Evolutionary conservation across 2,888 invertebrate genomes (phyloP), one percentile per base, ranked within the genome.

Genomic region (Ephialtes manifestator): DNA sequence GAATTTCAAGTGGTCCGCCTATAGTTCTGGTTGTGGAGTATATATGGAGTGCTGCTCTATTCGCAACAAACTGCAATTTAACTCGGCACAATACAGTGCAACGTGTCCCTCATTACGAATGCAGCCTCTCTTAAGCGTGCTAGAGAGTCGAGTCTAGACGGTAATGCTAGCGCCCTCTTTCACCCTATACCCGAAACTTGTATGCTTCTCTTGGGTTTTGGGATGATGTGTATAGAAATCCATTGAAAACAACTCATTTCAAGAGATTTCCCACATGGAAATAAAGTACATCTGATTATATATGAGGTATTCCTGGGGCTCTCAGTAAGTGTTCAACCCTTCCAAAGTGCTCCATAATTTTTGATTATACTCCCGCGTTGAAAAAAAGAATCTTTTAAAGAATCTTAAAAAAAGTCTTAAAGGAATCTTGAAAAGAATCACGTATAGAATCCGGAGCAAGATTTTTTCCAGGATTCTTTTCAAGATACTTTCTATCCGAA

Each of bases 21-120:
- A 75, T 68, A 72, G 51, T 71, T 77, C 71, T 35, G 68, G 76
- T 28, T 63, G 65, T 75, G 31, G 35, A 31, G 74, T 67, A 67
- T 24, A 24, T 24, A 60, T 28, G 58, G 58, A 58, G 58, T 20
- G 35, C 70, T n/a, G 55, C 55, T 79, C 39, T 70, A 46, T 71
- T 72, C 58, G 39, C 65, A 43, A 83, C 78, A 81, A 84, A 87
- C 84, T 87, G 81, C 74, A 87, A 86, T 86, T 87, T 80, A 87
- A 86, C 81, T 84, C 80, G 72, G 72, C 67, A 87, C 81, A 82
- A 84, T 86, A 58, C 72, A 72, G 72, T 43, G 39, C 46, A 63
- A 51, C 67, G 70, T 70, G 81, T 86, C 58, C 79, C 81, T 82
- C 81, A 79, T 87, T 82, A 81, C 76, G 78, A 86, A 81, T 81